Percentiles rank a stretch among this genome's conserved stretches.
phyloP scores from a whole-genome alignment of 2,797 vertebrate species.

The Artibeus jamaicensis region DNA sequence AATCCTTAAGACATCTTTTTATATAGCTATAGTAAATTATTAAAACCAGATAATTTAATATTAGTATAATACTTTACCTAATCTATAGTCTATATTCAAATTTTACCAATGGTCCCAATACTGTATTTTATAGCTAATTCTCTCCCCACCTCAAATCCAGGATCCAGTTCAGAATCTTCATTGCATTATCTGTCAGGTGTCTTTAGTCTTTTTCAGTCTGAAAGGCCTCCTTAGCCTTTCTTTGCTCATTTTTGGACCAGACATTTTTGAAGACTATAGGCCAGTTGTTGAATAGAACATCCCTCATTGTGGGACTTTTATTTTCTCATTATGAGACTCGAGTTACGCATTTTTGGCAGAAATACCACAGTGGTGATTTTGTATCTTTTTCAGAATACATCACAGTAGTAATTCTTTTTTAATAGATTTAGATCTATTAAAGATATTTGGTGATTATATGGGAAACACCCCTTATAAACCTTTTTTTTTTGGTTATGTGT shows the following conservation, averaged over 20 bases:
- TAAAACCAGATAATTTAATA: not conserved
- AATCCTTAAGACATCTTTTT: not conserved
- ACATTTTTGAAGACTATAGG: not conserved
- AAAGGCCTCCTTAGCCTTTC: not conserved
- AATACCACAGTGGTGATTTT: not conserved
- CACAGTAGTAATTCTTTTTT: not conserved
- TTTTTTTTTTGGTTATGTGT: not conserved
- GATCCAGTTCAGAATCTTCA: not conserved
- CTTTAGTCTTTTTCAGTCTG: not conserved
- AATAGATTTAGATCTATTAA: not conserved
- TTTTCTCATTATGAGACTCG: not conserved
- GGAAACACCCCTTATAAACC: not conserved
- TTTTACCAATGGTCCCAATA: not conserved
- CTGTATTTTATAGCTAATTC: not conserved
- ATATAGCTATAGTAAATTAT: conserved; percentile 2
- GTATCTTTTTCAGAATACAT: not conserved
- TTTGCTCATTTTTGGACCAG: not conserved
- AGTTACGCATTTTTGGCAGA: not conserved
- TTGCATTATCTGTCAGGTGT: not conserved
- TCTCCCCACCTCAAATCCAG: not conserved
- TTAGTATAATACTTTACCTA: not conserved
- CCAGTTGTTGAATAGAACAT: not conserved
- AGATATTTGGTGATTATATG: not conserved
- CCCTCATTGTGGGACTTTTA: not conserved
- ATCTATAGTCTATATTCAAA: not conserved